Conservation (phyloP, 2,888 invertebrate species). For the Caenorhabditis sulstoni region DNA sequence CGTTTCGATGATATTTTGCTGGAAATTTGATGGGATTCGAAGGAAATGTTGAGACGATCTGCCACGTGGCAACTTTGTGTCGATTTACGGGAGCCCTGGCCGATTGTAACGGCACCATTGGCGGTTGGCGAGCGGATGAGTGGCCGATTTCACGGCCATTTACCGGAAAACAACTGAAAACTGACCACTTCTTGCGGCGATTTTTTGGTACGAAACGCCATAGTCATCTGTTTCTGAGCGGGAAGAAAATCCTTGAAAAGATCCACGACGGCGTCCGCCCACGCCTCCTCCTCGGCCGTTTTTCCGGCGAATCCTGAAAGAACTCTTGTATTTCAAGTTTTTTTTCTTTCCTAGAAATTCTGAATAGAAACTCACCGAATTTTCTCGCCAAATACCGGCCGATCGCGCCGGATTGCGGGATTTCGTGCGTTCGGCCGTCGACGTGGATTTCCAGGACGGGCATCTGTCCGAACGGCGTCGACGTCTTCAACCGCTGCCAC, state of each 20-base stretch:
- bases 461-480: neutral
- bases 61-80: too few species aligned
- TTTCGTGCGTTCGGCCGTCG: neutral
- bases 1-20: conserved; percentile 4
- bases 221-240: neutral
- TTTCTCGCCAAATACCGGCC: conserved; percentile 11
- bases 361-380: conserved; percentile 10
- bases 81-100: too few species aligned
- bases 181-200: conserved; percentile 2
- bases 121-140: too few species aligned
- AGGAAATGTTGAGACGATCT: too few species aligned
- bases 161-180: neutral
- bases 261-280: conserved; percentile 7
- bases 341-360: neutral
- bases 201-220: neutral
- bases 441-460: conserved; percentile 1
- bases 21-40: too few species aligned
- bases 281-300: neutral
- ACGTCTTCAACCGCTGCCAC: neutral
- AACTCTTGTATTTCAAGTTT: too few species aligned
- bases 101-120: too few species aligned
- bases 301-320: conserved; percentile 13
- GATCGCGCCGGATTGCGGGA: neutral
- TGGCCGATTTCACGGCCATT: too few species aligned
- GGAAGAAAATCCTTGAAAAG: conserved; percentile 21